These are phyloP conservation scores for Narcine bancroftii DNA, from an alignment of 2,113 vertebrate genomes.

Conservation along the genomic window DNA sequence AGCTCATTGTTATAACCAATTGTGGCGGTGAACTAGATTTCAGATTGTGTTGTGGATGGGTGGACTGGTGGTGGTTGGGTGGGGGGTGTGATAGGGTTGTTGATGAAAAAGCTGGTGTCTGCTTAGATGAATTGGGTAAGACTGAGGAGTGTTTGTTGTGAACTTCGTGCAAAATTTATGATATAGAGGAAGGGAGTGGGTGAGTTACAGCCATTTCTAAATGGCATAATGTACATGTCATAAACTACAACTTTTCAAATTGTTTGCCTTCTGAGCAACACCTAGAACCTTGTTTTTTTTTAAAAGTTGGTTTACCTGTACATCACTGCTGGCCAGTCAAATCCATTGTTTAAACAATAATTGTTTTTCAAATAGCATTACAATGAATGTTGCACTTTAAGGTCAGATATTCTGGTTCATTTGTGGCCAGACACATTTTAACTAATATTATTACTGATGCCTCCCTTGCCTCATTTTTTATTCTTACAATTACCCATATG, in stretches of 20 bases:
- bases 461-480: neutral
- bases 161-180: neutral
- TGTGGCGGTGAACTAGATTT: slow-evolving; percentile 72
- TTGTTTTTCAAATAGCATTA: slow-evolving; percentile 12
- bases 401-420: slow-evolving; percentile 8
- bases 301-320: neutral
- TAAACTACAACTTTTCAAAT: slow-evolving; percentile 8
- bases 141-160: slow-evolving; percentile 9
- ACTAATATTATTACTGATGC: slow-evolving; percentile 30
- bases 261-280: slow-evolving; percentile 10
- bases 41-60: too few species aligned
- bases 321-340: slow-evolving; percentile 29
- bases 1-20: slow-evolving; percentile 39
- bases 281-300: slow-evolving; percentile 5
- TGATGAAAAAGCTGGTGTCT: slow-evolving; percentile 30
- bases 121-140: slow-evolving; percentile 16
- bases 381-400: slow-evolving; percentile 20
- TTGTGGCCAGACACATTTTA: neutral
- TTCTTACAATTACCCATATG: slow-evolving; percentile 49
- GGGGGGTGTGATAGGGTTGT: too few species aligned
- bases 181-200: neutral
- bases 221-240: slow-evolving; percentile 7
- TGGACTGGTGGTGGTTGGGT: too few species aligned
- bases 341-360: slow-evolving; percentile 27
- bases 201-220: neutral